Evolutionary conservation across 2,113 vertebrate species (phyloP).

Genomic region (Empidonax traillii): DNA sequence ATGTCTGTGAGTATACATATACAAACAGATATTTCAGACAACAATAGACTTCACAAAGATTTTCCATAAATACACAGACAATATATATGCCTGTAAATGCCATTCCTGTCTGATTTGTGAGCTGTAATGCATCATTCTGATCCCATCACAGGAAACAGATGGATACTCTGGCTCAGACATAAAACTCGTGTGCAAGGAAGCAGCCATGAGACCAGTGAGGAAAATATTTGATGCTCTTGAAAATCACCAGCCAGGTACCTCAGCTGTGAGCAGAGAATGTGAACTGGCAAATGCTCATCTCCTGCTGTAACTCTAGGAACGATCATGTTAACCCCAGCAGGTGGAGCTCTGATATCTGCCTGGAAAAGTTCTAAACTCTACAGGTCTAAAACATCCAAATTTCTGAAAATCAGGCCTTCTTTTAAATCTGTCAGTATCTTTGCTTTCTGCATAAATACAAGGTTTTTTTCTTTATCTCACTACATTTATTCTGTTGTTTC

Average conservation of each 20-base stretch:
- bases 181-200: constrained; percentile 92
- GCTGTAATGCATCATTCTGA: not conserved
- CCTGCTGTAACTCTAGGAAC: not conserved
- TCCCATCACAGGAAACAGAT: constrained; percentile 77
- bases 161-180: constrained; percentile 97
- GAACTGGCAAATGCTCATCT: not conserved
- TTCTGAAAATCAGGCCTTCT: not conserved
- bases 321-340: constrained; percentile 49
- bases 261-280: not conserved
- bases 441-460: not conserved
- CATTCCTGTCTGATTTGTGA: not conserved
- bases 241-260: constrained; percentile 80
- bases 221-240: constrained; percentile 91
- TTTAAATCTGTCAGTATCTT: not conserved
- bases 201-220: constrained; percentile 93
- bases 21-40: accelerated
- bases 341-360: constrained; percentile 50
- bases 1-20: not conserved
- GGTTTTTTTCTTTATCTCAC: not conserved
- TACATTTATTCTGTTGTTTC: not conserved
- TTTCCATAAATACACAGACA: not conserved
- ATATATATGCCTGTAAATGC: not conserved
- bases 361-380: not conserved
- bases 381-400: not conserved
- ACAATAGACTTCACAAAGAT: not conserved